Evolutionary conservation across 2,888 invertebrate genomes (phyloP).

Genomic region (Pristionchus arcanus): DNA sequence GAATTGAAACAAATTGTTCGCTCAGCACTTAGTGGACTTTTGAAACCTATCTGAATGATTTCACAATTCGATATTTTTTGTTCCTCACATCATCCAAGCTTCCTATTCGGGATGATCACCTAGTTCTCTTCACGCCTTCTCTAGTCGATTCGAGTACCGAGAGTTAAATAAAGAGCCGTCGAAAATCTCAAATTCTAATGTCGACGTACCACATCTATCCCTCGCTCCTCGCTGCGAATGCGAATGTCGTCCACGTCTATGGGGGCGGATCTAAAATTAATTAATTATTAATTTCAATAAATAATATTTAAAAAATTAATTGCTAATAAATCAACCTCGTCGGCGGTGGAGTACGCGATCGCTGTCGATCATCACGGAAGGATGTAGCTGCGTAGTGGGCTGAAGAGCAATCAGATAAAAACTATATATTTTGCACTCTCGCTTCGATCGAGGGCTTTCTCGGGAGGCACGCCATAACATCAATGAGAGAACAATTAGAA

Average conservation of each 20-base stretch:
- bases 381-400: conserved; percentile 25
- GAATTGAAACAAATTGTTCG: no score
- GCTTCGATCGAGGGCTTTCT: no score
- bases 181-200: not conserved
- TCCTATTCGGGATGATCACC: no score
- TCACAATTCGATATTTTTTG: no score
- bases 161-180: not conserved
- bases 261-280: not conserved
- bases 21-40: no score
- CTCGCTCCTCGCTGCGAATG: conserved; percentile 22
- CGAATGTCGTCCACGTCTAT: conserved; percentile 52
- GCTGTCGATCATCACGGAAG: conserved; percentile 2
- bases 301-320: not conserved
- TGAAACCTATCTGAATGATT: no score
- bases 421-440: no score
- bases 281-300: not conserved
- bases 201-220: conserved; percentile 32
- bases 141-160: no score
- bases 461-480: no score
- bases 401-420: not conserved
- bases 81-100: no score
- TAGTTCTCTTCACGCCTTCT: no score
- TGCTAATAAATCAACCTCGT: not conserved
- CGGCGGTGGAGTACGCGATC: conserved; percentile 1
- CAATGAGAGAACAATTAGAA: no score